Evolutionary conservation across 1,140 invertebrate species (phyloP).

Genomic region (Scaptodrosophila lebanonensis): DNA sequence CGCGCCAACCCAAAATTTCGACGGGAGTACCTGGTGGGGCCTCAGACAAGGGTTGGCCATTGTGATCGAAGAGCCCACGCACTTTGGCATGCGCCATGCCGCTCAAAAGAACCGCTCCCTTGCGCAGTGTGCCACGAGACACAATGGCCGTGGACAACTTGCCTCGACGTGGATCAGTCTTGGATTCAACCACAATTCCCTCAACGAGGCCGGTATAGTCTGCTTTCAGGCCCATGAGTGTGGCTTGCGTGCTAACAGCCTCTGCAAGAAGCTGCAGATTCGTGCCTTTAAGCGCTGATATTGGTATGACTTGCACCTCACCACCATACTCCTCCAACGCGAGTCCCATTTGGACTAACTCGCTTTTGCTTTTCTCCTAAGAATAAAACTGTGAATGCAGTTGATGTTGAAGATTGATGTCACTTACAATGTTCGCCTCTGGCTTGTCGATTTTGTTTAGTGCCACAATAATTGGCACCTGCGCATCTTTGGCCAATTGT

Average conservation of each 20-base stretch:
- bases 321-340: slow-evolving; percentile 93
- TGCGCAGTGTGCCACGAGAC: slow-evolving; percentile 91
- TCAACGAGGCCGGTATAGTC: slow-evolving; percentile 91
- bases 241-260: slow-evolving; percentile 90
- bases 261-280: slow-evolving; percentile 91
- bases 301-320: slow-evolving; percentile 92
- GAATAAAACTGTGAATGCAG: slow-evolving; percentile 18
- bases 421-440: slow-evolving; percentile 89
- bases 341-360: slow-evolving; percentile 87
- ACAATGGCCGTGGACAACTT: slow-evolving; percentile 93
- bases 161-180: slow-evolving; percentile 83
- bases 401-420: no score
- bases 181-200: slow-evolving; percentile 93
- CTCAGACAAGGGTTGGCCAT: slow-evolving; percentile 82
- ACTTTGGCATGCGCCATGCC: slow-evolving; percentile 91
- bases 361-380: slow-evolving; percentile 85
- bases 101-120: slow-evolving; percentile 89
- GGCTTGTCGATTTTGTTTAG: slow-evolving; percentile 99
- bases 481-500: slow-evolving; percentile 85
- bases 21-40: slow-evolving; percentile 88
- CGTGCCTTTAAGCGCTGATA: slow-evolving; percentile 92
- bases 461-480: slow-evolving; percentile 98
- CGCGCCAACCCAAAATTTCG: slow-evolving; percentile 92
- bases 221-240: slow-evolving; percentile 90
- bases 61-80: slow-evolving; percentile 89